These are phyloP conservation scores for Brenthis ino DNA, from an alignment of 2,888 invertebrate species.

Conservation along the genomic window DNA sequence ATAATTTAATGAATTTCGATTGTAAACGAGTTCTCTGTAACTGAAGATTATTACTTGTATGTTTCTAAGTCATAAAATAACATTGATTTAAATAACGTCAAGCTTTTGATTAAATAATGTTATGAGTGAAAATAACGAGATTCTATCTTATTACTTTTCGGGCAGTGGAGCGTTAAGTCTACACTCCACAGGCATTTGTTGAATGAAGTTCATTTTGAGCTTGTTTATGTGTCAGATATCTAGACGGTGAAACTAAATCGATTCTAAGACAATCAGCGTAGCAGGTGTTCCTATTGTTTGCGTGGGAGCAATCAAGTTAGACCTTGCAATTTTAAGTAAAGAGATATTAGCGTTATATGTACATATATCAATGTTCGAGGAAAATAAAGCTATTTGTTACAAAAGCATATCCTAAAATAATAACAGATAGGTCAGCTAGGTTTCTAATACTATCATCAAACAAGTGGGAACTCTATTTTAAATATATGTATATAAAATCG, in stretches of 20 bases:
- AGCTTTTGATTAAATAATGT: constrained; percentile 15
- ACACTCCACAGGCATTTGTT: constrained; percentile 32
- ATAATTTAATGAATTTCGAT: too few species aligned
- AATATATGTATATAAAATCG: too few species aligned
- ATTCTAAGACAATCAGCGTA: constrained; percentile 67
- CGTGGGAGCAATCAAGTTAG: constrained; percentile 66
- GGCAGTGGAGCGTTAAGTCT: constrained; percentile 44
- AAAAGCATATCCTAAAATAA: too few species aligned
- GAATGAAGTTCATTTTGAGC: constrained; percentile 57
- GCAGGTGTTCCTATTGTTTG: constrained; percentile 69
- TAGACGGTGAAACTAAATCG: constrained; percentile 67
- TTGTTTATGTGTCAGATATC: constrained; percentile 51
- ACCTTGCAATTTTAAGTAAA: constrained; percentile 56
- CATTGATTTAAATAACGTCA: constrained; percentile 16
- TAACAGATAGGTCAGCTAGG: too few species aligned
- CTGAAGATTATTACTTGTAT: too few species aligned
- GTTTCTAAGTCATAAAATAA: too few species aligned
- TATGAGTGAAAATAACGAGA: constrained; percentile 17
- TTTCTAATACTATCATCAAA: too few species aligned
- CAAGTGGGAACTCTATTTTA: too few species aligned
- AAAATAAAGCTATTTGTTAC: too few species aligned
- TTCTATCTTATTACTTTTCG: constrained; percentile 31
- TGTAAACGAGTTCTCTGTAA: too few species aligned
- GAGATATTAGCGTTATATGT: constrained; percentile 40
- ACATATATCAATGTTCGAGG: background rate